Base-by-base conservation (phyloP, 2,797 vertebrate species). In the Sebastes umbrosus region DNA sequence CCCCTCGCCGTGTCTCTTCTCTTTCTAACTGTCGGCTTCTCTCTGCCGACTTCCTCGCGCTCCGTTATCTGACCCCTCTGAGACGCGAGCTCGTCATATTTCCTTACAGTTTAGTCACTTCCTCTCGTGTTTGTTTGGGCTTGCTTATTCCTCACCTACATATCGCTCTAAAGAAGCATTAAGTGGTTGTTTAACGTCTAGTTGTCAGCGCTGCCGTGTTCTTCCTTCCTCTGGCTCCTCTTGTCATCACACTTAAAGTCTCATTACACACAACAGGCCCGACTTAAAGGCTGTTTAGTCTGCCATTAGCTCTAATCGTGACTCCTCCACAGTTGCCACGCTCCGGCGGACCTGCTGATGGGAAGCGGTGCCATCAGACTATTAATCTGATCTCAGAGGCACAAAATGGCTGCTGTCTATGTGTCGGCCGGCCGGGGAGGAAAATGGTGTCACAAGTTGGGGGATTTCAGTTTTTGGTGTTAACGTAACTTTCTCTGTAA, bases 261-360 rank as follows among this genome's bases (percentile, higher is more conserved):
- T 92, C 90, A 91, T 93, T 93, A 92, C 88, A 73, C 88, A 77
- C 84, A 88, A 84, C 92, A 88, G 85, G 88, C 84, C 87, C 11
- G 80, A 88, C 91, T 93, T 90, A 82, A 85, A 90, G 82, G 87
- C 91, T 87, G 92, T 92, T 94, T 92, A 92, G 90, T 69, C 84
- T 70, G 84, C 73, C 83, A 93, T 93, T 92, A 93, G 84, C 85
- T 91, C 86, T 92, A 91, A 93, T 93, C 88, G 89, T 71, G 87
- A 88, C 89, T 88, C 86, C 80, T 86, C 83, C 86, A 75, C 88
- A 73, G 86, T 83, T 50, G 70, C 90, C 90, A 92, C 87, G 89
- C 92, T 93, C 85, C 85, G 75, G 64, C 59, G 13, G 84, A 80
- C 88, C 83, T 60, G 88, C 87, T 92, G 89, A 91, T 92, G 81